Evolutionary conservation across 2,113 vertebrate species (phyloP), one percentile per base, ranked within the genome.

Genomic region (Embiotoca jacksoni): DNA sequence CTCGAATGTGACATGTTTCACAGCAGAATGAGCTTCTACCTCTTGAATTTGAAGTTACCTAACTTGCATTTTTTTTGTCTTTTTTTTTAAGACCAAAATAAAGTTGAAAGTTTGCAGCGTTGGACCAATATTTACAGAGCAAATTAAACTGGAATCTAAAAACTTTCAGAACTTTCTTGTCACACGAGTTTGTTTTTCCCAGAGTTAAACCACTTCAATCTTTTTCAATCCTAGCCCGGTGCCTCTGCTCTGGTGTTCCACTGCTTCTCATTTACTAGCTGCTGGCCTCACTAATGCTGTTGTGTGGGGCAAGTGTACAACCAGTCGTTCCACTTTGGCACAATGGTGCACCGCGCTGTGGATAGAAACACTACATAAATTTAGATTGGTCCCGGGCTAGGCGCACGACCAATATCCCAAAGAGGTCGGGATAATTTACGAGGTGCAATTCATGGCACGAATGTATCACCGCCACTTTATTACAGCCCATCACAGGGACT

Each of bases 361-460:
- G 84, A 84, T 87, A 56, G 88, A 82, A 93, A 85, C 15, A 74
- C 41, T 39, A 81, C 85, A 85, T 95, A 92, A 94, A 94, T 94
- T 93, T 89, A 89, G 68, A 32, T 23, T 35, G 54, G 56, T 78
- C 35, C 59, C n/a, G 72, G 39, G 68, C 66, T 49, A 9, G 75
- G 83, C 86, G 81, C 66, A 70, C 78, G 82, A 80, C 67, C 87
- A 89, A 6, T 88, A 72, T 85, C 81, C 81, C 71, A 55, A 69
- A 73, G 81, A 90, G 69, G 68, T 30, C 41, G 59, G 15, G 74
- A 41, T 91, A 83, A 94, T 94, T 95, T 93, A 95, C 0, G 15
- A 80, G 77, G 72, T 69, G 64, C 67, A 65, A 80, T 78, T 87
- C 58, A 53, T 59, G 58, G 61, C 64, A 73, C 73, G 72, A 68